Base-by-base conservation (phyloP, 2,888 invertebrate species). In the Cantharis rustica region DNA sequence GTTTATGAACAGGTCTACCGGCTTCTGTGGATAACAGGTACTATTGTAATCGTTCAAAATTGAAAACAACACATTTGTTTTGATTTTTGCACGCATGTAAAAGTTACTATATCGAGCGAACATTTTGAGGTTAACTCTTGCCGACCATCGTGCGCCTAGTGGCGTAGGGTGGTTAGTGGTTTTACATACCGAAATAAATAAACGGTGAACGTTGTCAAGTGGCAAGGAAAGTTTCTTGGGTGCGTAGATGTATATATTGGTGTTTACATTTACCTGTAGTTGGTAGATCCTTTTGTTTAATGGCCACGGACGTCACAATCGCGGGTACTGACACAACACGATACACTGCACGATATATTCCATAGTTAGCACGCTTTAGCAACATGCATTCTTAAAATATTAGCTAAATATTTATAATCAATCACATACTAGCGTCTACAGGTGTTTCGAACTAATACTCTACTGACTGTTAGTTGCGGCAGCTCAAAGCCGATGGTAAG, bases 391-490 rank as follows among this genome's bases (percentile, higher is more conserved):
- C 82, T 83, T 81, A 61, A 62, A 47, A 70, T 75, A 78, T 75
- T 62, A 66, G 68, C 31, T 69, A 75, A 75, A 31, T 75, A 83
- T 84, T 83, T 81, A 83, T 83, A 84, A 86, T 86, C 84, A 87
- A 87, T 87, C 87, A 87, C 87, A 87, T 88, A 87, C 87, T 88
- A 88, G 86, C 88, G 88, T 88, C 87, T 88, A 88, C 88, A 88
- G 87, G 88, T 88, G 88, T 86, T 87, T 88, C 88, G 86, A 86
- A 88, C 88, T 88, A 88, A 87, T 88, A 87, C 88, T 88, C 87
- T 88, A 88, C 88, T 88, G 88, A 88, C 86, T 87, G 87, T 87
- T 87, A 85, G 86, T 85, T 86, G 86, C 81, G 79, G 81, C 85
- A 84, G 84, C 83, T 86, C 86, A 84, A 85, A 85, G 86, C 85